Percentiles rank a stretch among this genome's conserved stretches.
phyloP scores from a whole-genome alignment of 2,888 invertebrate species.

The Trichogramma dendrolimi region DNA sequence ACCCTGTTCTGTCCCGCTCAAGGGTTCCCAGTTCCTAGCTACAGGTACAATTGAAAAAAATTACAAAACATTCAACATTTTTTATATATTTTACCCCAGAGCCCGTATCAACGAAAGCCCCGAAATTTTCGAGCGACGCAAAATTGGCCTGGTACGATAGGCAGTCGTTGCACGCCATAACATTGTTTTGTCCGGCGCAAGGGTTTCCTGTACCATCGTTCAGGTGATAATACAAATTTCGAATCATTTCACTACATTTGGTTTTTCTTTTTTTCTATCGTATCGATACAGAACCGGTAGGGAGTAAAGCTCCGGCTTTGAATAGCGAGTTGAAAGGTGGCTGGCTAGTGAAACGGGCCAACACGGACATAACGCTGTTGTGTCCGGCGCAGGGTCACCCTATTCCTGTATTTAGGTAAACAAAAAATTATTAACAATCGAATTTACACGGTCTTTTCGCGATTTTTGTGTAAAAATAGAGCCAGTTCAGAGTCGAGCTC shows the following conservation, averaged over 20 bases:
- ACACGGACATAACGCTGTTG: slow-evolving; percentile 56
- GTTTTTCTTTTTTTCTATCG: neutral
- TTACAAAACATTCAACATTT: neutral
- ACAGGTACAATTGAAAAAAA: slow-evolving; percentile 58
- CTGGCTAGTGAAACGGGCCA: slow-evolving; percentile 43
- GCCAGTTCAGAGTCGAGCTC: slow-evolving; percentile 56
- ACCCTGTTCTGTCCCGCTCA: slow-evolving; percentile 70
- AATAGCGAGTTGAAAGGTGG: slow-evolving; percentile 44
- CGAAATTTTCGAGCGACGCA: slow-evolving; percentile 64
- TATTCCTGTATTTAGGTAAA: slow-evolving; percentile 59
- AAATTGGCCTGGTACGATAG: slow-evolving; percentile 67
- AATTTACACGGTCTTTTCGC: neutral
- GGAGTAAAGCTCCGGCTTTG: slow-evolving; percentile 60
- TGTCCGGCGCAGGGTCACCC: slow-evolving; percentile 73
- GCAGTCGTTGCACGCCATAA: slow-evolving; percentile 61
- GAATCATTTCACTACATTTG: neutral
- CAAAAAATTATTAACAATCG: slow-evolving; percentile 24
- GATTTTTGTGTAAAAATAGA: slow-evolving; percentile 43
- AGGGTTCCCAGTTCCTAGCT: slow-evolving; percentile 66
- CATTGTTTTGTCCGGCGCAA: slow-evolving; percentile 70
- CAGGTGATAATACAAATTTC: slow-evolving; percentile 56
- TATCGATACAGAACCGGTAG: slow-evolving; percentile 56
- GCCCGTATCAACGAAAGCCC: slow-evolving; percentile 63
- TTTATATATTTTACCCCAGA: neutral
- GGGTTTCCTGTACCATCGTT: slow-evolving; percentile 69